These are phyloP conservation scores for Hyperoplus lanceolatus DNA, from an alignment of 2,797 vertebrate species.

Conservation along the genomic window DNA sequence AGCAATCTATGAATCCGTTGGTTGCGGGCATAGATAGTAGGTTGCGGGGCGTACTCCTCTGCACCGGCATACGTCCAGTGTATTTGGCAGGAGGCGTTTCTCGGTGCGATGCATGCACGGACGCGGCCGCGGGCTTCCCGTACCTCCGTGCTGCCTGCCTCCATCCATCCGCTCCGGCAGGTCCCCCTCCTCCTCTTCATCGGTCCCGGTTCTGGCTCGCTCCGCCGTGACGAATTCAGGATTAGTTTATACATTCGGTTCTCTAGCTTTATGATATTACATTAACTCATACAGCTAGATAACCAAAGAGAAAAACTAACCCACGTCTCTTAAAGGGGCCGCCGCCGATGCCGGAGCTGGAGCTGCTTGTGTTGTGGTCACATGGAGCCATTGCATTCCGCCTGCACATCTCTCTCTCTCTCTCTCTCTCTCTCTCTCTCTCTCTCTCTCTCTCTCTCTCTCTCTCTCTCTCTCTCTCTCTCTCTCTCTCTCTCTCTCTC, in stretches of 20 bases:
- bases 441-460: conserved; percentile 47
- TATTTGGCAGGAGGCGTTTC: conserved; percentile 61
- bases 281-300: conserved; percentile 98
- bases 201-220: conserved; percentile 65
- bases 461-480: conserved; percentile 43
- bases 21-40: background rate
- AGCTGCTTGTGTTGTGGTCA: conserved; percentile 88
- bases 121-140: conserved; percentile 62
- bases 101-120: conserved; percentile 58
- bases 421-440: conserved; percentile 56
- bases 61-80: conserved; percentile 51
- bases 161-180: conserved; percentile 62
- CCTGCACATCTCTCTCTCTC: conserved; percentile 71
- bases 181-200: background rate
- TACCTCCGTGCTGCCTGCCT: conserved; percentile 72
- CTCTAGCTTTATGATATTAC: conserved; percentile 99
- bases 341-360: conserved; percentile 72
- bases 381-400: conserved; percentile 85
- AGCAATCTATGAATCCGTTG: conserved; percentile 57
- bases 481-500: background rate
- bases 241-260: conserved; percentile 97
- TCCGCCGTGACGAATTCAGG: conserved; percentile 82
- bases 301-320: conserved; percentile 97
- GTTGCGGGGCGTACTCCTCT: conserved; percentile 30
- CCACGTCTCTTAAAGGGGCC: conserved; percentile 90